These are phyloP conservation scores for Conchocele bisecta DNA, from an alignment of 2,888 invertebrate species.

Conservation along the genomic window DNA sequence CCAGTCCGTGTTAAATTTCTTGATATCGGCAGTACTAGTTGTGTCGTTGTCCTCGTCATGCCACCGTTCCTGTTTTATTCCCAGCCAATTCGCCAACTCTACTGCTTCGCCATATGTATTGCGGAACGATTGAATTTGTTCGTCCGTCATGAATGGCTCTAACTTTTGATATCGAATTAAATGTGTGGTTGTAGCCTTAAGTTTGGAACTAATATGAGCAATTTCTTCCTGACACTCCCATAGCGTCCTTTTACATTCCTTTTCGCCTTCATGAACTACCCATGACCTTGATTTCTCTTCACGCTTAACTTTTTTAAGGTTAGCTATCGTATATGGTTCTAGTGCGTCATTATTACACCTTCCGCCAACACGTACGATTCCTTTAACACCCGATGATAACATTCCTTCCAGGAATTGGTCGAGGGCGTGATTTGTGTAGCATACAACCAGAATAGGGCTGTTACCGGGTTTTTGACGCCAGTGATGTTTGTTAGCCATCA, in stretches of 20 bases:
- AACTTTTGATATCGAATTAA: constrained; percentile 42
- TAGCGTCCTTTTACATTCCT: constrained; percentile 48
- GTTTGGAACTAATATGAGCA: constrained; percentile 41
- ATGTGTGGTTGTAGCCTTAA: constrained; percentile 50
- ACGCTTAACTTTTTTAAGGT: constrained; percentile 37
- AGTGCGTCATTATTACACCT: constrained; percentile 68
- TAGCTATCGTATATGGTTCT: constrained; percentile 55
- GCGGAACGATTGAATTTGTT: constrained; percentile 45
- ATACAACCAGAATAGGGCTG: constrained; percentile 79
- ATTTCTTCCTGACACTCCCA: constrained; percentile 39
- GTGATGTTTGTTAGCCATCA: constrained; percentile 86
- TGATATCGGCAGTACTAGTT: background rate
- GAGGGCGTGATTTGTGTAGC: constrained; percentile 82
- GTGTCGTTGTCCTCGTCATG: background rate
- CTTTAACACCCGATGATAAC: constrained; percentile 53
- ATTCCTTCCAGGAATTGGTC: constrained; percentile 81
- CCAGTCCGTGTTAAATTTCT: constrained; percentile 22
- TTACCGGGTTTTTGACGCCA: constrained; percentile 75
- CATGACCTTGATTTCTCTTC: constrained; percentile 33
- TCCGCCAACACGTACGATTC: constrained; percentile 79
- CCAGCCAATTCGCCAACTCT: constrained; percentile 10
- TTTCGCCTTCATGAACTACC: constrained; percentile 50
- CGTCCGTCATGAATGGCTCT: constrained; percentile 42
- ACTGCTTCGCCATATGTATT: too few relatives aligned
- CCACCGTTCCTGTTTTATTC: background rate